Evolutionary conservation across 2,888 invertebrate genomes (phyloP).

Genomic region (Pherbina coryleti): DNA sequence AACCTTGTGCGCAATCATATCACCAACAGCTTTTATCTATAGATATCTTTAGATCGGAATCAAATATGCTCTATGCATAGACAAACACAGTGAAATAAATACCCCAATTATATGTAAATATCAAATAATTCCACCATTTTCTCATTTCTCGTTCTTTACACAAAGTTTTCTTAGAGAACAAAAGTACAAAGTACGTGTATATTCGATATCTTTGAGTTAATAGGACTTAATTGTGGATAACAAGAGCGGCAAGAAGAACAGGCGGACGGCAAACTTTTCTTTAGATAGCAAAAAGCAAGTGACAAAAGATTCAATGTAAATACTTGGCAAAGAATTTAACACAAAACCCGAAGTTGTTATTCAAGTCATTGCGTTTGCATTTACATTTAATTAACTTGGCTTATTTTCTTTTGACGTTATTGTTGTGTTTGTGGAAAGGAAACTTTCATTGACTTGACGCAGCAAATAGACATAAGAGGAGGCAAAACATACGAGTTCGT

Average conservation of each 20-base stretch:
- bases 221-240: background rate
- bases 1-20: too few relatives aligned
- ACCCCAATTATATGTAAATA: too few relatives aligned
- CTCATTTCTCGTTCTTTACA: too few relatives aligned
- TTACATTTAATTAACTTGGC: slow-evolving; percentile 8
- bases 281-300: background rate
- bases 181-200: background rate
- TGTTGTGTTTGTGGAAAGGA: background rate
- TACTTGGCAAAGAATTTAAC: background rate
- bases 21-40: background rate
- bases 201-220: background rate
- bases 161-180: too few relatives aligned
- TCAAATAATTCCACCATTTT: too few relatives aligned
- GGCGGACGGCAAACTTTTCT: too few relatives aligned
- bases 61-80: background rate
- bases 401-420: background rate
- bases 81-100: background rate
- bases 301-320: background rate
- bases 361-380: slow-evolving; percentile 1
- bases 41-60: background rate
- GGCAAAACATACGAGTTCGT: background rate
- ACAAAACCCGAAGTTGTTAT: background rate
- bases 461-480: background rate
- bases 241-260: too few relatives aligned
- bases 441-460: background rate